Conservation (phyloP, 1,140 invertebrate genomes). For the Anastatus disparis region DNA sequence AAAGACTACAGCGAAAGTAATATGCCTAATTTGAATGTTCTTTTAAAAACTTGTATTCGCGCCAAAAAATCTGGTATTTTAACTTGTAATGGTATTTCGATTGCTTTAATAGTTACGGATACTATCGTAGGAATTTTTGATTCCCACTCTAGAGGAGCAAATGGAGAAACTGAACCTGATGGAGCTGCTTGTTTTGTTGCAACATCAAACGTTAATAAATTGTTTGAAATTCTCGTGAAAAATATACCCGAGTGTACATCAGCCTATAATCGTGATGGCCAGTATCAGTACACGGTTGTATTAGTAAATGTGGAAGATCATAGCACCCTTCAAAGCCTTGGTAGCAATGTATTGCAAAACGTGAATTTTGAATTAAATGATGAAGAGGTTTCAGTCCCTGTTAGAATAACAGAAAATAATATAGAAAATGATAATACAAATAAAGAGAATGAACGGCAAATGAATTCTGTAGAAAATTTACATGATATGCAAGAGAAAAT, state of each 20-base stretch:
- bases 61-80: neutral
- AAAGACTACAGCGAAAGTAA: neutral
- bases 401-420: neutral
- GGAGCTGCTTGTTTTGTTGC: neutral
- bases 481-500: neutral
- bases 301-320: too few relatives aligned
- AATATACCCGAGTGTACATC: neutral
- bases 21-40: neutral
- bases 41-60: neutral
- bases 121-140: neutral
- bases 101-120: neutral
- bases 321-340: too few relatives aligned
- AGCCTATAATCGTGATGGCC: neutral
- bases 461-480: neutral
- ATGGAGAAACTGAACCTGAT: neutral
- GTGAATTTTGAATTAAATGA: neutral
- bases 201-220: neutral
- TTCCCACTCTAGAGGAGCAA: neutral
- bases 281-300: neutral
- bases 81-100: neutral
- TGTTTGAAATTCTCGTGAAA: neutral
- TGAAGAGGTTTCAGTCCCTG: neutral
- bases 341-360: too few relatives aligned
- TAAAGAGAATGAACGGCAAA: neutral
- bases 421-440: neutral